Base-by-base conservation (phyloP, 2,888 invertebrate species). In the Keiferia lycopersicella region DNA sequence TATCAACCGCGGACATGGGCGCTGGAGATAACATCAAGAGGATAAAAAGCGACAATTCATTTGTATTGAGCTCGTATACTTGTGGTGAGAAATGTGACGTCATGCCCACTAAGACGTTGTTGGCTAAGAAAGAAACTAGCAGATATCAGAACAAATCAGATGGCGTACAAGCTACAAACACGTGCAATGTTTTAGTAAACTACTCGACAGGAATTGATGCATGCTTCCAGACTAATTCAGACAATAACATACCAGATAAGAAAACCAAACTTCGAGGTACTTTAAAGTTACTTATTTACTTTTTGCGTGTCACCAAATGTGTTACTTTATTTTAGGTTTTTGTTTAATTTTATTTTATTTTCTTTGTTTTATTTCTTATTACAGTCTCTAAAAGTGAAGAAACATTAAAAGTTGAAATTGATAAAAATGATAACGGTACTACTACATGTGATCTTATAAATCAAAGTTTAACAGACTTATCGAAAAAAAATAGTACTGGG, bases 41-140 rank as follows among this genome's bases (percentile, higher is more conserved):
- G 69, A 78, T 81, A 20, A 69, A 79, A 59, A 88, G 89, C 69
- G 88, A 89, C 65, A 83, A 82, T 20, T 69, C 74, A 16, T 71
- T 86, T 59, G 10, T 56, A 16, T 16, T 34, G 56, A 30, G 26
- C 8, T 30, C 22, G 16, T 72, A 64, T 12, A 2, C 61, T 3
- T 18, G 26, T 26, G 16, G 66, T n/a, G 62, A 75, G 58, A 65
- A 66, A 50, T 69, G 56, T 18, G 53, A 63, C 20, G 18, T 61
- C 20, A 18, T 65, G n/a, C 22, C 60, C 10, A 56, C 45, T n/a
- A 62, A 59, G 20, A 26, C 7, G 10, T 12, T 61, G 48, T 16
- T 61, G 50, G 26, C 22, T 53, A 61, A 16, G 16, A 10, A 14
- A 26, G 41, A 56, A 7, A 26, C 53, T 7, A 18, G 53, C n/a